Evolutionary conservation across 1,140 invertebrate genomes (phyloP).

Genomic region (Aphelinus atriplicis): DNA sequence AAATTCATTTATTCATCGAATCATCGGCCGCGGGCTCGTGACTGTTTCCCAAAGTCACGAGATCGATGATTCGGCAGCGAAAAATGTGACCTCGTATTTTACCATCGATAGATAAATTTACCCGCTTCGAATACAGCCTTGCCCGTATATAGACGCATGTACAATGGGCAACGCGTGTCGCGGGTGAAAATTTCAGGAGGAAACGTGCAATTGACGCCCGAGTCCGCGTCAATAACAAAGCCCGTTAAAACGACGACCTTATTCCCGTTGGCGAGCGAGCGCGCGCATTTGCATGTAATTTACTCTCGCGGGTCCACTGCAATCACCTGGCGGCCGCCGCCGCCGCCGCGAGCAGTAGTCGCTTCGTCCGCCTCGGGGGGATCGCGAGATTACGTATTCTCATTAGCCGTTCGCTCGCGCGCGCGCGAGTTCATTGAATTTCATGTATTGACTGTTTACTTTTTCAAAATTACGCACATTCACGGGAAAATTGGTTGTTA

Average conservation of each 20-base stretch:
- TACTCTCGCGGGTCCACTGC: conserved; percentile 43
- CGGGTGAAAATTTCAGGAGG: not conserved
- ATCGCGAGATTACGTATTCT: conserved; percentile 41
- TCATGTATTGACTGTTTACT: conserved; percentile 23
- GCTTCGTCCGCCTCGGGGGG: not conserved
- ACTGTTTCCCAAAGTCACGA: no score
- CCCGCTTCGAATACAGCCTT: no score
- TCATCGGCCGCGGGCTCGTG: no score
- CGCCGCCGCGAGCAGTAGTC: conserved; percentile 38
- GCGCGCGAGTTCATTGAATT: not conserved
- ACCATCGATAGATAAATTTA: no score
- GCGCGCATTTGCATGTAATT: conserved; percentile 54
- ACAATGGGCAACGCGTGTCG: no score
- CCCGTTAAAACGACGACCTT: conserved; percentile 48
- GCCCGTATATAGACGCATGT: no score
- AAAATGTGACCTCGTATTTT: no score
- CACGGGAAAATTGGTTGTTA: not conserved
- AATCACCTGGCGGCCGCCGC: conserved; percentile 28
- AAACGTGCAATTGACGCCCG: conserved; percentile 26
- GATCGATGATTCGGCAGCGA: no score
- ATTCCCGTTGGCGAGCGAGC: conserved; percentile 43
- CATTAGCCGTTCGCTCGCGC: not conserved
- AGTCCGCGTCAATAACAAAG: conserved; percentile 40
- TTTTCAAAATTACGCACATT: not conserved
- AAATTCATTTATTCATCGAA: no score